phyloP scores from a whole-genome alignment of 2,797 vertebrate genomes.

The Lophotriccus pileatus region DNA sequence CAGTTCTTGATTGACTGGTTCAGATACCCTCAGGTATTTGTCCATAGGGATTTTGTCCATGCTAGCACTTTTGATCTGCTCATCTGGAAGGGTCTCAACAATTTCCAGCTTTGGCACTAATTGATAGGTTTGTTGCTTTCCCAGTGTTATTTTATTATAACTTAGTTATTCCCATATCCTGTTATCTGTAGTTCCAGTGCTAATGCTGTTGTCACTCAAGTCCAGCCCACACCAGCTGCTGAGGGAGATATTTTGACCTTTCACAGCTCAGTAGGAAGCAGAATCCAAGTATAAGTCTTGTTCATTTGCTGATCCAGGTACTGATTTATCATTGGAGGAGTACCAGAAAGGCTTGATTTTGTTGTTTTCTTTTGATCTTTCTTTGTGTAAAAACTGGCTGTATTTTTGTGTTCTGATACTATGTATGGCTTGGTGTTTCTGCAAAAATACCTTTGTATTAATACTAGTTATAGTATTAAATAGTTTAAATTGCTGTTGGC shows the following conservation, averaged over 20 bases:
- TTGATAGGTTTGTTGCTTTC: background rate
- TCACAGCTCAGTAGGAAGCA: background rate
- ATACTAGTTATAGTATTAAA: background rate
- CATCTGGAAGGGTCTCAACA: background rate
- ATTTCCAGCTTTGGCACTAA: background rate
- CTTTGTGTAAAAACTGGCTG: background rate
- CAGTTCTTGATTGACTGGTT: fast-evolving
- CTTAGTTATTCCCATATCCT: background rate
- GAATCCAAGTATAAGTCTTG: background rate
- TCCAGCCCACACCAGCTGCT: background rate
- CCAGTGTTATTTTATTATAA: background rate
- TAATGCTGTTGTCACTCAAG: background rate
- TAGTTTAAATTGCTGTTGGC: background rate
- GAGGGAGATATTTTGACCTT: background rate
- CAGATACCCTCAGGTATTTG: background rate
- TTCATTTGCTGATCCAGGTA: background rate
- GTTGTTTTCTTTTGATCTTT: background rate
- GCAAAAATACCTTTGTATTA: background rate
- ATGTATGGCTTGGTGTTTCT: background rate
- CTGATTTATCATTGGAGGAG: background rate
- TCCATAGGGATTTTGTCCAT: background rate
- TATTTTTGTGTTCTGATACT: background rate
- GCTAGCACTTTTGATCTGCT: background rate
- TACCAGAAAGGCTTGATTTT: background rate
- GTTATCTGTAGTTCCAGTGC: background rate